Evolutionary conservation across 2,113 vertebrate species (phyloP), one percentile per base, ranked within the genome.

Genomic region (Elephantulus edwardii): DNA sequence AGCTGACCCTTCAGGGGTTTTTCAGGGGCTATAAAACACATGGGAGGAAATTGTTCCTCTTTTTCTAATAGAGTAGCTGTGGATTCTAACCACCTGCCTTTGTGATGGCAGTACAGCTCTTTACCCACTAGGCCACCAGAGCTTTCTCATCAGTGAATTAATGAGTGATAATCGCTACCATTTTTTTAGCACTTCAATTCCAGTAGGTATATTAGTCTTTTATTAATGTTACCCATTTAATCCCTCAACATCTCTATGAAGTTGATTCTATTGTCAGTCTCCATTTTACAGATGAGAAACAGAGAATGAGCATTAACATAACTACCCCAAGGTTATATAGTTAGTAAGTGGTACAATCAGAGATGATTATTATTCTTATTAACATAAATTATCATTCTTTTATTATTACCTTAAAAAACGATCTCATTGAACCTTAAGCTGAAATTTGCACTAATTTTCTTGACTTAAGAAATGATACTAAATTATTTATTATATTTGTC

Each of bases 371-470:
- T 42, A 33, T 40, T 64, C 70, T 80, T 46, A 6, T 38, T 22
- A 42, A 28, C 42, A 35, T 30, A 44, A 80, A 22, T 19, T 30
- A 17, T 83, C 42, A 26, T 17, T 10, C 5, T 12, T 75, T 46
- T 26, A 26, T 42, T 74, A 44, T 60, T 52, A 26, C 62, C 11
- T 22, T 33, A 3, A 80, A 91, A n/a, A 62, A 60, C 52, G 76
- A 13, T 72, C 66, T 72, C 42, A 26, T 20, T 40, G 70, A 70
- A 30, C 3, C 19, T 20, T 9, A 42, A 30, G 30, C 77, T 81
- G 70, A 86, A 87, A 78, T n/a, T 46, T 38, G 82, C 30, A 71
- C 58, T n/a, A 44, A 1, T 68, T 81, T 83, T 76, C 81, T 80
- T 26, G 68, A 44, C 60, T 42, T 33, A 0, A 1, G 74, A 68